Base-by-base conservation (phyloP, 2,113 vertebrate genomes). In the Chlamydotis undulata region DNA sequence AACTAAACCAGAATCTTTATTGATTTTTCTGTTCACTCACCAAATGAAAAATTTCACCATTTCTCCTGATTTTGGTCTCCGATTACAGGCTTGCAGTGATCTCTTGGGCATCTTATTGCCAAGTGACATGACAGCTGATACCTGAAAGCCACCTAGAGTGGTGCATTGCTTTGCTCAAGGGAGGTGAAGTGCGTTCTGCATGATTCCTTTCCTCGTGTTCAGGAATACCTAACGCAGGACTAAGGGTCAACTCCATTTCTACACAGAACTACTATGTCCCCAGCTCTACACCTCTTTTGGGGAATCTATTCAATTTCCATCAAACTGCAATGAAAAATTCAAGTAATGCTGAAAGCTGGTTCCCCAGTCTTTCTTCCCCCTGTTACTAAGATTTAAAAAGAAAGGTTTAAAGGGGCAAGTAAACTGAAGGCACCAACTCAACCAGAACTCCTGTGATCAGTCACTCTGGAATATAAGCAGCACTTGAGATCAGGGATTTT, bases 401-500 rank as follows among this genome's bases (percentile, higher is more conserved):
- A 84, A 57, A 79, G 35, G 16, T 57, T 95, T 83, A 74, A 74
- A 86, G 33, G 13, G 45, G 11, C 29, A 50, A 63, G 52, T 74
- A 77, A 88, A 88, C 33, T 35, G 37, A 93, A 88, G 45, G n/a
- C n/a, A 83, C 9, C 1, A 3, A 39, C 24, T 87, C 65, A 89
- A 41, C 5, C 69, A 79, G 28, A 90, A 87, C 19, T 90, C 50
- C 43, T 50, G n/a, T 55, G 39, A 84, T 56, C 86, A 94, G 45
- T 23, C 59, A 83, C 68, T 55, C 59, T 1, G 12, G 43, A 71
- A 71, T 85, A 84, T 7, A 90, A 89, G 31, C 61, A 90, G 83
- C 87, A 91, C 79, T 94, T 81, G 81, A 97, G 31, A 94, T 77
- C 82, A 73, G 68, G 80, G 93, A 90, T 91, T 94, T 96, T 97